Percentiles rank a stretch among this genome's conserved stretches.
Evolutionary conservation across 2,113 vertebrate genomes (phyloP).

Genomic region (Ptyas mucosa): DNA sequence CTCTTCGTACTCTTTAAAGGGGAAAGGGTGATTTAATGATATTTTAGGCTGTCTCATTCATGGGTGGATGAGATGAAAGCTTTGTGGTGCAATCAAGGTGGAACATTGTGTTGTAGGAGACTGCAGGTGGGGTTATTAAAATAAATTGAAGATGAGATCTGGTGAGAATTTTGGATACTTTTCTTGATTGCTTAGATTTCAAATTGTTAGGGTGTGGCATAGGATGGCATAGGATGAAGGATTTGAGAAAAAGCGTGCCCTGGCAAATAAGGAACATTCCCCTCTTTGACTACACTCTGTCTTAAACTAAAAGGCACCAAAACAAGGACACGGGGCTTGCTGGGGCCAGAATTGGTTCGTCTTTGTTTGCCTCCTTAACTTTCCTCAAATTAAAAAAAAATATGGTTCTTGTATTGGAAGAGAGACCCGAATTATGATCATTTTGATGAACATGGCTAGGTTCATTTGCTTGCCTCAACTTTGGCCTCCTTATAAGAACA

Average conservation of each 20-base stretch:
- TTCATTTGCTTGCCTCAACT: not conserved
- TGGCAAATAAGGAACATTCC: not conserved
- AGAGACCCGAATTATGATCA: not conserved
- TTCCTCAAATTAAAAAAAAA: not conserved
- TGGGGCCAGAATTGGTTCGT: not conserved
- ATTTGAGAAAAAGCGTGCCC: not conserved
- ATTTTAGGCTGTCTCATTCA: not conserved
- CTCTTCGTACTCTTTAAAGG: not conserved
- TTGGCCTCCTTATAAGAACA: not conserved
- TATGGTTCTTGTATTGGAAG: not conserved
- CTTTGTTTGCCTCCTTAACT: not conserved
- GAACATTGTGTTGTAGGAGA: not conserved
- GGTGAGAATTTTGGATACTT: not conserved
- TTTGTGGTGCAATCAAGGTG: not conserved
- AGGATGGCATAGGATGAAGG: not conserved
- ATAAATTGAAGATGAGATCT: not conserved
- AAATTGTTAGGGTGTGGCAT: not conserved
- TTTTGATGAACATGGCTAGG: not conserved
- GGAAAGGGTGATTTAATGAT: not conserved
- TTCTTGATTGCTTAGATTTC: not conserved
- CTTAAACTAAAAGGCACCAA: not conserved
- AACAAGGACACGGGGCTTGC: not conserved
- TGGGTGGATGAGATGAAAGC: not conserved
- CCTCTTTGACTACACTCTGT: not conserved
- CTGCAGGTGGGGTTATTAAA: not conserved